Evolutionary conservation across 2,113 vertebrate species (phyloP), one percentile per base, ranked within the genome.

Genomic region (Prolemur simus): DNA sequence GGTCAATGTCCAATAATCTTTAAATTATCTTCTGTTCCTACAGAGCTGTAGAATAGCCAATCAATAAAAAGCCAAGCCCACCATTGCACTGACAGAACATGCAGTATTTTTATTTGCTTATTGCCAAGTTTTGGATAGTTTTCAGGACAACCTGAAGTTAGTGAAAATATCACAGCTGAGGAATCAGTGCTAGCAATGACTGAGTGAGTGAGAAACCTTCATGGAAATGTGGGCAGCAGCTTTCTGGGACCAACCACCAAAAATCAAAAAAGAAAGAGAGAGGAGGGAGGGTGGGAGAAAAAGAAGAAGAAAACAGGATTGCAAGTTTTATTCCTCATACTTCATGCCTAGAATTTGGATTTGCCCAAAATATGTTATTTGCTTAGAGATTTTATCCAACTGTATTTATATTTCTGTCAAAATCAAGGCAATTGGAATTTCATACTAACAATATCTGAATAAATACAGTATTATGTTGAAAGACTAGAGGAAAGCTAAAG

Each of bases 381-480:
- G 34, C 87, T 92, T 90, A 73, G 58, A 80, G 25, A 95, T 90
- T 95, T 93, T 82, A 95, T 84, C 42, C 71, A 82, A 49, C 27
- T 29, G 15, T 66, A 14, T 94, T 95, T 96, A 84, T 60, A 90
- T 54, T 73, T 87, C 85, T 94, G 81, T 97, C 92, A 97, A 97
- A 96, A 84, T 52, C 45, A 89, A 92, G 42, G 56, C 47, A 90
- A 87, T 82, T 21, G 52, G 34, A 92, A 92, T 54, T 73, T 29
- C 39, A 77, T 34, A 58, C 49, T 92, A 90, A 96, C 32, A 45
- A 32, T 54, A 71, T 84, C 84, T 73, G 47, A 92, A 88, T 92
- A 97, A 92, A 94, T 83, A 89, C 0, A 91, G 73, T 27, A 56
- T 77, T 49, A 54, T 12, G 64, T 21, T 85, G 69, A 91, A 86